phyloP scores from a whole-genome alignment of 2,797 vertebrate genomes.

The Phaenicophaeus curvirostris region DNA sequence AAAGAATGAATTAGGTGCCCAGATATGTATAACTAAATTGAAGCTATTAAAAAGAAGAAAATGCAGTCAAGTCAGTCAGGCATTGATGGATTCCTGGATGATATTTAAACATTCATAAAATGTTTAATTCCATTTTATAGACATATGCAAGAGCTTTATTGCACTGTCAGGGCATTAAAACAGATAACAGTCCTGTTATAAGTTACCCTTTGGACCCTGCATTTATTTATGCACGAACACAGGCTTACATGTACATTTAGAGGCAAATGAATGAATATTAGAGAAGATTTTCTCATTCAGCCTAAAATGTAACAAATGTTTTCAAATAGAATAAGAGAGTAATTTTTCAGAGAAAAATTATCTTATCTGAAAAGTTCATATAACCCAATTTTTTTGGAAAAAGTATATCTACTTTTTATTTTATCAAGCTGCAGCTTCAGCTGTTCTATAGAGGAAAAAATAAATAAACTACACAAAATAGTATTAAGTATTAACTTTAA shows the following conservation, averaged over 20 bases:
- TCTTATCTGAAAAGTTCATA: background rate
- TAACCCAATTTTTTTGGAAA: background rate
- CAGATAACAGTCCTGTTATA: conserved; percentile 6
- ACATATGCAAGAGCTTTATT: background rate
- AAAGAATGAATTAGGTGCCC: background rate
- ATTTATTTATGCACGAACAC: background rate
- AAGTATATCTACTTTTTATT: background rate
- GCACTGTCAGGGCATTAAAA: background rate
- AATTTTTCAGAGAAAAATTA: conserved; percentile 3
- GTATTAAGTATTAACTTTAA: background rate
- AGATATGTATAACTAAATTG: conserved; percentile 5
- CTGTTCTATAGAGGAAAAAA: background rate
- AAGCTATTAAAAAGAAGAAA: background rate
- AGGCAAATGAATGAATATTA: background rate
- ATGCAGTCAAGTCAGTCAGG: background rate
- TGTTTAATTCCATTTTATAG: conserved; percentile 25
- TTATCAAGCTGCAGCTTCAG: background rate
- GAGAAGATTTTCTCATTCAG: too few species aligned
- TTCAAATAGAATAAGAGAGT: background rate
- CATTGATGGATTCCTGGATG: background rate
- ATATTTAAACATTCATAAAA: conserved; percentile 47
- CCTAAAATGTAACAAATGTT: background rate
- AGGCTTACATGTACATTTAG: background rate
- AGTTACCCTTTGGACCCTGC: background rate
- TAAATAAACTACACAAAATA: background rate